These are phyloP conservation scores for Solenopsis invicta DNA, from an alignment of 1,140 invertebrate species.

Conservation along the genomic window DNA sequence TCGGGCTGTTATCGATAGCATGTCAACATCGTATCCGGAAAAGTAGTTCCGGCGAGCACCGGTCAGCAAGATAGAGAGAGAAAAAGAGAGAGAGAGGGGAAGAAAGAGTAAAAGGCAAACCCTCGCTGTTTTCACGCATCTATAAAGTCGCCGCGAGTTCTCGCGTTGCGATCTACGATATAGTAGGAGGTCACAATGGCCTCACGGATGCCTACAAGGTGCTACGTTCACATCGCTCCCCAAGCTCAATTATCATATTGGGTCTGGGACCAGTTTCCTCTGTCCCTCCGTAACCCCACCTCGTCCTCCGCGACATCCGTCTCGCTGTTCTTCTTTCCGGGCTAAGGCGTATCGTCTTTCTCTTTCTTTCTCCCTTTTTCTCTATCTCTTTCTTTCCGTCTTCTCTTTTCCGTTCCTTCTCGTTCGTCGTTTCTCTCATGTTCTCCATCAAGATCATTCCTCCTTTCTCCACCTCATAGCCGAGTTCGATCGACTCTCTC, in stretches of 20 bases:
- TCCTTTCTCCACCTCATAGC: constrained; percentile 53
- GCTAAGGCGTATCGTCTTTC: constrained; percentile 14
- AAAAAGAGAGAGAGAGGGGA: neutral
- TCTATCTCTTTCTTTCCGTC: constrained; percentile 22
- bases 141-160: constrained; percentile 63
- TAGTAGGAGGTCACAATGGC: constrained; percentile 71
- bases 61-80: constrained; percentile 8
- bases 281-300: constrained; percentile 35
- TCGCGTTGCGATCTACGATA: constrained; percentile 61
- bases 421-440: constrained; percentile 64
- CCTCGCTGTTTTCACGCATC: constrained; percentile 71
- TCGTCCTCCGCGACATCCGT: constrained; percentile 34
- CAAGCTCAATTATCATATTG: constrained; percentile 82
- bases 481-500: constrained; percentile 62
- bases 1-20: neutral
- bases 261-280: constrained; percentile 76
- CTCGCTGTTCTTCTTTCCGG: constrained; percentile 58
- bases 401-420: constrained; percentile 35
- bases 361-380: constrained; percentile 19
- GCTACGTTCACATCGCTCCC: constrained; percentile 79
- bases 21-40: constrained; percentile 7
- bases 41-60: neutral
- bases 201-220: constrained; percentile 75
- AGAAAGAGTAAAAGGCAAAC: constrained; percentile 36
- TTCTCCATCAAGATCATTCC: constrained; percentile 51